Conservation (phyloP, 2,113 vertebrate species). For the Hylia prasina region DNA sequence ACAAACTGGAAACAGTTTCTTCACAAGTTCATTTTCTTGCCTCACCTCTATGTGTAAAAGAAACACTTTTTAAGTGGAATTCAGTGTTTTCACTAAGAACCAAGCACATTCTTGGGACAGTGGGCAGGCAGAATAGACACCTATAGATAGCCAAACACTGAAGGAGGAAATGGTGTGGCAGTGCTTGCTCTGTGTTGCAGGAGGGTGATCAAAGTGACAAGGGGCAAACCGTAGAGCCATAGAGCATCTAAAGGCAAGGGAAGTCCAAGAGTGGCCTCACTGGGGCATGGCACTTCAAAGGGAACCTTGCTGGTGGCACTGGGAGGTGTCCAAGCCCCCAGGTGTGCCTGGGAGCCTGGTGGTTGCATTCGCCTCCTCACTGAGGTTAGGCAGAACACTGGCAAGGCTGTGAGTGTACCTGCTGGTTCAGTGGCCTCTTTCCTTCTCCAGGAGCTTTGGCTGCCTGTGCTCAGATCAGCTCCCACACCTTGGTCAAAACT, state of each 20-base stretch:
- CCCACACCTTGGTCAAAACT: not conserved
- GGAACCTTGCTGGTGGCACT: not conserved
- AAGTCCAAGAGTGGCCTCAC: not conserved
- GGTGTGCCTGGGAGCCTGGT: not conserved
- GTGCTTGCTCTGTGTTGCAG: not conserved
- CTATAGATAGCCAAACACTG: not conserved
- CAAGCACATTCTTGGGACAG: not conserved
- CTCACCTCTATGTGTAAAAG: not conserved
- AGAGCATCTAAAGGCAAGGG: not conserved
- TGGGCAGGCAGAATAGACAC: not conserved
- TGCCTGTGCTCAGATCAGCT: not conserved
- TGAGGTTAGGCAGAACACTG: not conserved
- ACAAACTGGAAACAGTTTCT: too few species aligned
- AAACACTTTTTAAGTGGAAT: not conserved
- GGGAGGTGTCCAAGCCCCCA: not conserved
- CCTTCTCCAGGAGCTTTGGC: fast-evolving
- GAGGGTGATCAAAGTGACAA: not conserved
- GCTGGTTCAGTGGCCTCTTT: not conserved
- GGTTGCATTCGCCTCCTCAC: not conserved
- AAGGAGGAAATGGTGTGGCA: not conserved
- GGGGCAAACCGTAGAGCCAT: not conserved
- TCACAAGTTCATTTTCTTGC: not conserved
- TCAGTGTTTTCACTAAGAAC: not conserved
- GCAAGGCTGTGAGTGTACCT: not conserved
- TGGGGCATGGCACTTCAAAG: not conserved